These are phyloP conservation scores for Saccostrea echinata DNA, from an alignment of 1,140 invertebrate species.

Conservation along the genomic window DNA sequence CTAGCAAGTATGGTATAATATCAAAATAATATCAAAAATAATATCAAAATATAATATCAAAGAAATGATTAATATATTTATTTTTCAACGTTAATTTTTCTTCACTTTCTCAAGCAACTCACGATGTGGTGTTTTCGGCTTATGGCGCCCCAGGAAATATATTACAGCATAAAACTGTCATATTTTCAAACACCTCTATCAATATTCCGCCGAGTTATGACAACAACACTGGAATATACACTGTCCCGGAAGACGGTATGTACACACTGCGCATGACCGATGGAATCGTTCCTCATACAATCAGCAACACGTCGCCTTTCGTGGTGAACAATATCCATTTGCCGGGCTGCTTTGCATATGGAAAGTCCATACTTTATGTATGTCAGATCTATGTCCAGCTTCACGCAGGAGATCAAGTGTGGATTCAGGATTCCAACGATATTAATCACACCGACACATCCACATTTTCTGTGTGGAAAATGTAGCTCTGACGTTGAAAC, in stretches of 20 bases:
- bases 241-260: background rate
- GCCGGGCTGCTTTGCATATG: background rate
- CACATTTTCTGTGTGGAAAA: background rate
- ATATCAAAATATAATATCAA: too few species aligned
- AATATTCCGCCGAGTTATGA: background rate
- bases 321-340: background rate
- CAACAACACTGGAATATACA: background rate
- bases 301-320: background rate
- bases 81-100: background rate
- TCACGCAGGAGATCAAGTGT: background rate
- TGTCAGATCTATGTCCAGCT: conserved; percentile 17
- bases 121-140: background rate
- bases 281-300: background rate
- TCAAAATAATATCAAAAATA: too few species aligned
- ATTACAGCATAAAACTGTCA: background rate
- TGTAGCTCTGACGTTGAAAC: background rate
- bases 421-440: background rate
- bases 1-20: too few species aligned
- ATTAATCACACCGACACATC: background rate
- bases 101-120: background rate
- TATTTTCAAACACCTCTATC: background rate
- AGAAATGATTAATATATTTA: too few species aligned
- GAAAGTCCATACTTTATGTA: background rate
- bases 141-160: background rate
- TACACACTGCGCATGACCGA: conserved; percentile 6